Evolutionary conservation across 2,797 vertebrate genomes (phyloP).

Genomic region (Microchirus variegatus): DNA sequence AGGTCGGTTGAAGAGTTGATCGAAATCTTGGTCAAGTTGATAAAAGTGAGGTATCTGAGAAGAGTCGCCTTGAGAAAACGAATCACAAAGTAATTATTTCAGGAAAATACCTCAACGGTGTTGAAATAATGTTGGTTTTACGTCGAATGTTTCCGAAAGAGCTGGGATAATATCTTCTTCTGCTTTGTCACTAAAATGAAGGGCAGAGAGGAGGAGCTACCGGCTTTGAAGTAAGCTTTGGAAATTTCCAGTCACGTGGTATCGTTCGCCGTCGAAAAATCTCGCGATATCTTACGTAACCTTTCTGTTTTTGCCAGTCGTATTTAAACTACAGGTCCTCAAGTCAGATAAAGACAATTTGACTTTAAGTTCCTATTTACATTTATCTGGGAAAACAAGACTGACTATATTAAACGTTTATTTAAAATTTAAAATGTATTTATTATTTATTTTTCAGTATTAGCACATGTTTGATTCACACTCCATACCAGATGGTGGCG

Average conservation of each 20-base stretch:
- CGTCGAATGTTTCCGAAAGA: accelerated
- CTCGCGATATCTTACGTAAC: constrained; percentile 55
- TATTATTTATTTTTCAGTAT: too few relatives aligned
- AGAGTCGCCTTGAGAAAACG: background rate
- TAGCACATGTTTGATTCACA: too few relatives aligned
- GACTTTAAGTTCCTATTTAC: too few relatives aligned
- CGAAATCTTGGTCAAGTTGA: constrained; percentile 15
- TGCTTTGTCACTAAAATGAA: constrained; percentile 6
- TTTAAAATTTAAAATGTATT: too few relatives aligned
- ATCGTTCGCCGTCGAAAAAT: background rate
- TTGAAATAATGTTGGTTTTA: accelerated
- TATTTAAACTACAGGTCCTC: too few relatives aligned
- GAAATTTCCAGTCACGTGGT: constrained; percentile 56
- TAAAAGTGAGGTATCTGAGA: background rate
- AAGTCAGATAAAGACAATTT: too few relatives aligned
- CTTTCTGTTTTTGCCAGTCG: too few relatives aligned
- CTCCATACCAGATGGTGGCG: too few relatives aligned
- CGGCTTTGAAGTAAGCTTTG: background rate
- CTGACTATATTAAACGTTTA: too few relatives aligned
- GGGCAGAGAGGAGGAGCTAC: accelerated
- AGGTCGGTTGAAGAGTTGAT: constrained; percentile 1
- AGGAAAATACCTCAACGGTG: accelerated
- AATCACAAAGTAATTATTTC: accelerated
- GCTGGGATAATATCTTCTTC: accelerated
- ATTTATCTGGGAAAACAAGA: too few relatives aligned